These are phyloP conservation scores for Cyrtorhinus lividipennis DNA, from an alignment of 1,140 invertebrate genomes.

Conservation along the genomic window DNA sequence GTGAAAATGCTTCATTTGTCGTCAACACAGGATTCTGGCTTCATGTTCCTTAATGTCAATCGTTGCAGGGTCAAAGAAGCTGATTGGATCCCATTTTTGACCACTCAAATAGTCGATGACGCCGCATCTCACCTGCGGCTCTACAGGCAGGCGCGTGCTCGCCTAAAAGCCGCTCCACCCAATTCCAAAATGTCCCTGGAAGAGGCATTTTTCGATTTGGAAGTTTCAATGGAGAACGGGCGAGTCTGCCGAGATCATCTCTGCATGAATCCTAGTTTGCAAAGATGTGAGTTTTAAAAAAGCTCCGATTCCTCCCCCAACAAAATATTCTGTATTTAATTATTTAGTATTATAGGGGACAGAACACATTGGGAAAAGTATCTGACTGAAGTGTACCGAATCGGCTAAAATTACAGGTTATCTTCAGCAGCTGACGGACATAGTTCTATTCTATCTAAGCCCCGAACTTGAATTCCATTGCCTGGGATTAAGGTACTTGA, in stretches of 20 bases:
- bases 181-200: slow-evolving; percentile 36
- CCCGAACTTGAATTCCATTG: slow-evolving; percentile 77
- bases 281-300: slow-evolving; percentile 20
- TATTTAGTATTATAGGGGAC: too few relatives aligned
- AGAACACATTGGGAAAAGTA: too few relatives aligned
- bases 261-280: slow-evolving; percentile 36
- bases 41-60: too few relatives aligned
- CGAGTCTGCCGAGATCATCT: slow-evolving; percentile 49
- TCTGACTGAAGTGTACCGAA: too few relatives aligned
- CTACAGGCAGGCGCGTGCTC: slow-evolving; percentile 54
- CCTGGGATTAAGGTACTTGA: slow-evolving; percentile 56
- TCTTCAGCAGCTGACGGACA: slow-evolving; percentile 67
- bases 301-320: too few relatives aligned
- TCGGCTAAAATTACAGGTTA: slow-evolving; percentile 72
- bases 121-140: slow-evolving; percentile 74
- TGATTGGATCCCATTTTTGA: slow-evolving; percentile 78
- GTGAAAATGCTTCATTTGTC: too few relatives aligned
- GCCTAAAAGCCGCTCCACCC: slow-evolving; percentile 34
- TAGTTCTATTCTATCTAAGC: slow-evolving; percentile 66
- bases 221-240: slow-evolving; percentile 69
- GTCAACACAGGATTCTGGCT: too few relatives aligned
- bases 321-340: too few relatives aligned
- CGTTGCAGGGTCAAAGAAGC: slow-evolving; percentile 64
- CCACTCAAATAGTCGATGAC: slow-evolving; percentile 75
- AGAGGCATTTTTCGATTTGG: slow-evolving; percentile 74